These are phyloP conservation scores for Bellardia bayeri DNA, from an alignment of 2,888 invertebrate species.

Conservation along the genomic window DNA sequence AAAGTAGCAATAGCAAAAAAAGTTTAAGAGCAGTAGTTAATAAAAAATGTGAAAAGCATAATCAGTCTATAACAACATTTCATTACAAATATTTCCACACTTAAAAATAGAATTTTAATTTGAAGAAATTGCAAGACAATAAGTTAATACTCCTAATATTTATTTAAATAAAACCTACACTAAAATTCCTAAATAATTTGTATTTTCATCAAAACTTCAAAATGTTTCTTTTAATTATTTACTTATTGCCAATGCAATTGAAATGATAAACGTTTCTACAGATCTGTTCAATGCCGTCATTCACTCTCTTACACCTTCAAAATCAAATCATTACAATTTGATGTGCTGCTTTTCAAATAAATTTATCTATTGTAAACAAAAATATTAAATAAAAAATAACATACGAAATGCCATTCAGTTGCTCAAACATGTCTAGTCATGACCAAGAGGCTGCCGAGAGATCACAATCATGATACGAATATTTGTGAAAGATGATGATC, in stretches of 20 bases:
- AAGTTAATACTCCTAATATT: background rate
- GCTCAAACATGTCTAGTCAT: background rate
- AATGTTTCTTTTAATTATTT: background rate
- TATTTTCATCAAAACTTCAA: background rate
- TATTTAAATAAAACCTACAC: background rate
- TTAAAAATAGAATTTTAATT: too few relatives aligned
- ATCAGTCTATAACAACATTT: too few relatives aligned
- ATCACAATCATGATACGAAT: background rate
- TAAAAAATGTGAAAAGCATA: too few relatives aligned
- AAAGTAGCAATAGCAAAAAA: too few relatives aligned
- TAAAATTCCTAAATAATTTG: background rate
- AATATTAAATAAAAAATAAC: background rate
- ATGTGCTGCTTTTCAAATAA: background rate
- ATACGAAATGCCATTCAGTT: background rate
- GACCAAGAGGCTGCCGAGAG: background rate
- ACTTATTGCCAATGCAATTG: slow-evolving; percentile 5
- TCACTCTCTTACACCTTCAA: slow-evolving; percentile 6
- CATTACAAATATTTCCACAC: too few relatives aligned
- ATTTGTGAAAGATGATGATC: background rate
- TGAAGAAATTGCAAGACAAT: too few relatives aligned
- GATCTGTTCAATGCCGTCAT: background rate
- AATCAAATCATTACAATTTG: slow-evolving; percentile 15
- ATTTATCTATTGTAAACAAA: slow-evolving; percentile 13
- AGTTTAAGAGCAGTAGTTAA: too few relatives aligned
- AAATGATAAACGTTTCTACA: slow-evolving; percentile 36